Base-by-base conservation (phyloP, 1,140 invertebrate genomes). In the Drosophila virilis region DNA sequence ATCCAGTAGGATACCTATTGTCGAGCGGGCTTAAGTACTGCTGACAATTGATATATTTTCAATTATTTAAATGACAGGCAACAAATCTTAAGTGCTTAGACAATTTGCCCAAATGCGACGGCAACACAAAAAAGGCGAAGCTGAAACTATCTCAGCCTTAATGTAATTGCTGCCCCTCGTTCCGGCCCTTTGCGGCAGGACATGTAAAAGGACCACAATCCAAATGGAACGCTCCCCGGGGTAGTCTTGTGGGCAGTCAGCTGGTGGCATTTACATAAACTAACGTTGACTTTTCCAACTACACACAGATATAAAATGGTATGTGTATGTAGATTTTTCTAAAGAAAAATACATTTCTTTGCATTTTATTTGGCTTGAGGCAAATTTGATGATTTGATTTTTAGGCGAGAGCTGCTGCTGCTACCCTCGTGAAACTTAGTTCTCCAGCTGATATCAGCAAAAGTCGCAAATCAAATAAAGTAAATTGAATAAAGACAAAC, bases 381-480 rank as follows among this genome's bases (percentile, higher is more conserved):
- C 13, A 68, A 67, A 69, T 70, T 77, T 59, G 77, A 88, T 59
- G 80, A 88, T 88, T 88, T 80, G 77, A 89, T 78, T 89, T 88
- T 80, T 78, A 62, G 73, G 72, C 72, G 72, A 74, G 55, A 58
- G 67, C 65, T 74, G 50, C 60, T 33, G 38, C 74, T 15, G 51
- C 59, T 61, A 28, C 22, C 42, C 22, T 54, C 28, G 54, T 22
- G 52, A 50, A 52, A 60, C 40, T 64, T 74, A 51, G 40, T 65
- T 67, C 83, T 73, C 62, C 62, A 59, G 69, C 69, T 74, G 81
- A 85, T 86, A 85, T 86, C 80, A 83, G 80, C 70, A 89, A 73
- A 88, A 84, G 78, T 88, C 80, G 80, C 84, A 88, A 88, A 88
- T 88, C 84, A 88, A 88, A 88, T 88, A 89, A 88, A 84, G 64